phyloP scores from a whole-genome alignment of 1,140 invertebrate genomes.

The Euura lappo region DNA sequence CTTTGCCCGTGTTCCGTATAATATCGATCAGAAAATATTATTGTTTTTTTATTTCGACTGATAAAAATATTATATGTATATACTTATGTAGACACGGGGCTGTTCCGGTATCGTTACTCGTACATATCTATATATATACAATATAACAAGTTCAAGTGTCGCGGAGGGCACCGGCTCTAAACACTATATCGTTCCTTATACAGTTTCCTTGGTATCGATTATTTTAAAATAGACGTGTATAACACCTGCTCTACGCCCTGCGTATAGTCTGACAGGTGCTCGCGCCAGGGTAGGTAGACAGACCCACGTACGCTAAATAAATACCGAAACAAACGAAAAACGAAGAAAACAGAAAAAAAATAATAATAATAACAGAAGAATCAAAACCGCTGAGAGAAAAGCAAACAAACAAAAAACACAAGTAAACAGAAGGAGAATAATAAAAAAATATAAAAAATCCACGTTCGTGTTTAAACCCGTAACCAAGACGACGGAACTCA shows the following conservation, averaged over 20 bases:
- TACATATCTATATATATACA: neutral
- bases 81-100: conserved; percentile 16
- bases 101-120: neutral
- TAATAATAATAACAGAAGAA: too few species aligned
- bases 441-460: too few species aligned
- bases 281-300: neutral
- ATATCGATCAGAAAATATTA: too few species aligned
- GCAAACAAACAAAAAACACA: neutral
- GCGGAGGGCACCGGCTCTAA: neutral
- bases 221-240: conserved; percentile 47
- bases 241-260: conserved; percentile 10
- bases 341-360: neutral
- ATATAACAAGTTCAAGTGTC: conserved; percentile 8
- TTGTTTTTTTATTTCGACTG: neutral
- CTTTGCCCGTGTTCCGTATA: too few species aligned
- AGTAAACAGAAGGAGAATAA: neutral
- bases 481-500: too few species aligned
- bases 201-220: conserved; percentile 41
- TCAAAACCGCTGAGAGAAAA: neutral
- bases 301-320: too few species aligned
- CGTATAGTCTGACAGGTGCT: neutral
- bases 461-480: too few species aligned
- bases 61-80: neutral
- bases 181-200: neutral
- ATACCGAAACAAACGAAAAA: neutral